phyloP scores from a whole-genome alignment of 2,113 vertebrate genomes.

The Accipiter cooperii region DNA sequence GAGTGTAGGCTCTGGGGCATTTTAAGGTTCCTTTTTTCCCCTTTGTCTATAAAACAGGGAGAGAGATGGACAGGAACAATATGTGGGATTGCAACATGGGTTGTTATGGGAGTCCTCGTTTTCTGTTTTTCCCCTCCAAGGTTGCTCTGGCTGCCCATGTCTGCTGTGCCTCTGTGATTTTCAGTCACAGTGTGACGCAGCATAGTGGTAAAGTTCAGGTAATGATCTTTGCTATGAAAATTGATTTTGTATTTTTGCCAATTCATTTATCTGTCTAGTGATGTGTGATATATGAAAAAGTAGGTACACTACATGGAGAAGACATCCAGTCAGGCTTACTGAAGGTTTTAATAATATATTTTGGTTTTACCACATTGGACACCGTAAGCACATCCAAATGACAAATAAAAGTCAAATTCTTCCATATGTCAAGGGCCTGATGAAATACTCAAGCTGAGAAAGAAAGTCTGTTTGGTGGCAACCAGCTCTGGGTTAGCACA shows the following conservation, averaged over 20 bases:
- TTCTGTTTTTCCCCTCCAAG: background rate
- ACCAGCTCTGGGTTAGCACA: background rate
- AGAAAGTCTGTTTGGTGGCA: background rate
- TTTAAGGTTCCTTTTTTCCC: background rate
- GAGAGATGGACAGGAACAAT: background rate
- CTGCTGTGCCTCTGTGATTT: background rate
- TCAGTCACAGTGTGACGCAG: fast-evolving
- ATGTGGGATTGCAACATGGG: background rate
- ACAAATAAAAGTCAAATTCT: background rate
- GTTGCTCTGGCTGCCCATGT: background rate
- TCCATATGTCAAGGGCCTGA: background rate
- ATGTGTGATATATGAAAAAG: background rate
- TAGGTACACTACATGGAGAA: background rate
- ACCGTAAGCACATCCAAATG: background rate
- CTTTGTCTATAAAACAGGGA: background rate
- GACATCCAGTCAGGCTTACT: background rate
- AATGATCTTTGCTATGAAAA: background rate
- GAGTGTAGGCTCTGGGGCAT: background rate
- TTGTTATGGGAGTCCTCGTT: fast-evolving
- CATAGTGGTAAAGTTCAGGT: background rate
- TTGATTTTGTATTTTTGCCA: background rate
- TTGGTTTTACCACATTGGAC: background rate
- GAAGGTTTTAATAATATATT: background rate
- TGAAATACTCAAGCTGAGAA: background rate
- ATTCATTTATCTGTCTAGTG: background rate